A percentile compares a stretch with the other conserved stretches of the same genome.
phyloP scores from a whole-genome alignment of 1,140 invertebrate species.

The Chironomus striatipennis region DNA sequence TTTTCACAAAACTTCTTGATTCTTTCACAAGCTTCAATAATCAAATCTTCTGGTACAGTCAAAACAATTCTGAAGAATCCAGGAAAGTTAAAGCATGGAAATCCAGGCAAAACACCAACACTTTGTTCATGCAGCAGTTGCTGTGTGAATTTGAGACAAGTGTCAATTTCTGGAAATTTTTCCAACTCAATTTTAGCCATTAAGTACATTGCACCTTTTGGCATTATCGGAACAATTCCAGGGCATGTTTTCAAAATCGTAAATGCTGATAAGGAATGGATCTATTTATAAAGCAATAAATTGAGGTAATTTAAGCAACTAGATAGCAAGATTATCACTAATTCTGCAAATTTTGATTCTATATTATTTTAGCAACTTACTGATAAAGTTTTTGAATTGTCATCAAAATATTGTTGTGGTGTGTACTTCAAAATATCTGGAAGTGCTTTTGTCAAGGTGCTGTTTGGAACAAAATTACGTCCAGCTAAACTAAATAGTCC shows the following conservation, averaged over 20 bases:
- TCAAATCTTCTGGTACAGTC: neutral
- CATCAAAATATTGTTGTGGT: neutral
- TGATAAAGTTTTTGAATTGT: too few relatives aligned
- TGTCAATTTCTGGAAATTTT: neutral
- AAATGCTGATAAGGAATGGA: neutral
- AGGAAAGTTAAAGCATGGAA: neutral
- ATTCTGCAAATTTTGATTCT: too few relatives aligned
- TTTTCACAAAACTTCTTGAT: neutral
- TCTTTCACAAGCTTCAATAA: neutral
- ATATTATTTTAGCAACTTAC: too few relatives aligned
- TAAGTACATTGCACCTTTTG: constrained; percentile 1
- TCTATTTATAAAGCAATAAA: neutral
- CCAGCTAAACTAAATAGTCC: constrained; percentile 65
- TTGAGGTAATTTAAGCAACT: too few relatives aligned
- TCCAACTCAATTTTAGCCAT: neutral
- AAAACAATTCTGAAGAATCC: neutral
- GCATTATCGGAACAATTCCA: neutral
- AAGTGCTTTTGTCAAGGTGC: constrained; percentile 80
- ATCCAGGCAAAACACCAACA: neutral
- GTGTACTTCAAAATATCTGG: constrained; percentile 57
- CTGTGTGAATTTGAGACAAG: neutral
- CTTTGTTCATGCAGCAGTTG: neutral
- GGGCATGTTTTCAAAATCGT: neutral
- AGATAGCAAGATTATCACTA: too few relatives aligned
- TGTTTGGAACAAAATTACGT: constrained; percentile 78